A percentile compares a stretch with the other conserved stretches of the same genome.
These are phyloP conservation scores for Stegodyphus dumicola DNA, from an alignment of 1,140 invertebrate genomes.

Conservation along the genomic window DNA sequence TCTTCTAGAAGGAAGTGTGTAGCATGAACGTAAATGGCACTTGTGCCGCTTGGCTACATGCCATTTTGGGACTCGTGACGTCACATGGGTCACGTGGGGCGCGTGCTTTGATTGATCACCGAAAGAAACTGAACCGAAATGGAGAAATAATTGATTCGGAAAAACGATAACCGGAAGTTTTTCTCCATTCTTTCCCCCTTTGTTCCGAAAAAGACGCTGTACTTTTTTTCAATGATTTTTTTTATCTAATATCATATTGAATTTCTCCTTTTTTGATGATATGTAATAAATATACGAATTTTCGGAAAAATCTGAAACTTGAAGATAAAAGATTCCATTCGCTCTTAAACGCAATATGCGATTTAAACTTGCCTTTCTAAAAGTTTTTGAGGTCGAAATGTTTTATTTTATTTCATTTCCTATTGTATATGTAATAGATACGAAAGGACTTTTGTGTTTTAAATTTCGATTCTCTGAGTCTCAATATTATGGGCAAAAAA, in stretches of 20 bases:
- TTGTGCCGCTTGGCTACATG: not conserved
- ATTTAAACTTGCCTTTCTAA: constrained; percentile 45
- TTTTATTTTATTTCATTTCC: constrained; percentile 47
- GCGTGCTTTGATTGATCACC: constrained; percentile 43
- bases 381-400: constrained; percentile 29
- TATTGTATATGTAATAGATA: constrained; percentile 55
- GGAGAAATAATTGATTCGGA: constrained; percentile 53
- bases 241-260: constrained; percentile 47
- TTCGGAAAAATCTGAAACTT: constrained; percentile 34
- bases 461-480: constrained; percentile 23
- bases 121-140: constrained; percentile 50
- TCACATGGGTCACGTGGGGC: constrained; percentile 19
- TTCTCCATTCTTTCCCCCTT: constrained; percentile 28
- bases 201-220: constrained; percentile 11
- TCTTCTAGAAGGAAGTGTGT: no score
- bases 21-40: no score
- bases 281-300: constrained; percentile 57
- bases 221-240: constrained; percentile 34
- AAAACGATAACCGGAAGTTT: constrained; percentile 54
- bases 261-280: constrained; percentile 46
- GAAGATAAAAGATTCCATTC: constrained; percentile 36
- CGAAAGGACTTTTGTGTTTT: constrained; percentile 46
- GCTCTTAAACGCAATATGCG: constrained; percentile 47
- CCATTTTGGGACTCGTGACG: not conserved
- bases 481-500: constrained; percentile 1